phyloP scores from a whole-genome alignment of 2,888 invertebrate species.

The Agriopis leucophaearia region DNA sequence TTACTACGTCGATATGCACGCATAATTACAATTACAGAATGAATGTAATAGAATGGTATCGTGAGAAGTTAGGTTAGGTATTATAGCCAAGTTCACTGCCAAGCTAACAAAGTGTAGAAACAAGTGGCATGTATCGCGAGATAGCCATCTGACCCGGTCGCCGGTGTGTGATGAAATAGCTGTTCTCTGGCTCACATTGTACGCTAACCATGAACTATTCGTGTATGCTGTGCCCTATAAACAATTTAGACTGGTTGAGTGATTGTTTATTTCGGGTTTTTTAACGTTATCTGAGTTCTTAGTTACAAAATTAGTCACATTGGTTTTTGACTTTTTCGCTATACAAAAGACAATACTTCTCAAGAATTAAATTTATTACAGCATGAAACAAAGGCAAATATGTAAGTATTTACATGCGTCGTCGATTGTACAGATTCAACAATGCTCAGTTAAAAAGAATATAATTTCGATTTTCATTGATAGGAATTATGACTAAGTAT shows the following conservation, averaged over 20 bases:
- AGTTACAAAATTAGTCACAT: too few relatives aligned
- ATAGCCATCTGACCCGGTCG: constrained; percentile 72
- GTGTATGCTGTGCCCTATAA: constrained; percentile 56
- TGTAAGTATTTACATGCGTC: background rate
- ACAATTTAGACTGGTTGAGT: constrained; percentile 18
- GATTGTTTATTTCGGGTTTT: background rate
- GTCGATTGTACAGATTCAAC: background rate
- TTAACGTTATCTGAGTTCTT: too few relatives aligned
- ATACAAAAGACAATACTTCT: background rate
- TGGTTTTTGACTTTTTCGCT: background rate
- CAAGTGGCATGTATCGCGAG: constrained; percentile 45
- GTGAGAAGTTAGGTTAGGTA: constrained; percentile 40
- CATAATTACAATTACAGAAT: constrained; percentile 36
- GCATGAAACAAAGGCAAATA: background rate
- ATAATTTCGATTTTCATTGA: constrained; percentile 1
- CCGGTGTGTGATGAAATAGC: constrained; percentile 65
- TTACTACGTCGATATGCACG: constrained; percentile 16
- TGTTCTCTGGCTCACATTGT: constrained; percentile 75
- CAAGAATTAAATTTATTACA: background rate
- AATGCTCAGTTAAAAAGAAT: constrained; percentile 1
- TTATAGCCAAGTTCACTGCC: constrained; percentile 48
- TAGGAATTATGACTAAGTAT: constrained; percentile 22
- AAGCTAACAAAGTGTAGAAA: constrained; percentile 44
- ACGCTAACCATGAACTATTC: constrained; percentile 69
- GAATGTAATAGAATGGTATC: constrained; percentile 49